Conservation (phyloP, 2,888 invertebrate species). For the Nomada lathburiana region DNA sequence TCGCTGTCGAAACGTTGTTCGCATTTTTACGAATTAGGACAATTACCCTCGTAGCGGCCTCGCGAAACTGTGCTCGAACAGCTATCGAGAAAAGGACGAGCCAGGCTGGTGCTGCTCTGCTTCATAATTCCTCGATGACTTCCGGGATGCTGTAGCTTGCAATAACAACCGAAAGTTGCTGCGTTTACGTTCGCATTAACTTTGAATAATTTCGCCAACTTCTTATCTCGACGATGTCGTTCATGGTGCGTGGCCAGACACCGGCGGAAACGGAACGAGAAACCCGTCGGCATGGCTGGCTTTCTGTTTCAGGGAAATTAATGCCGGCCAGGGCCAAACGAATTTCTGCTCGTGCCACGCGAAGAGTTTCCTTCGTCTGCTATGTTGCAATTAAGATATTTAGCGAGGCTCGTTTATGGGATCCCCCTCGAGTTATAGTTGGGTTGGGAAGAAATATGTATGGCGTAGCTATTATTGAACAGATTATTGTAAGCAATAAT, state of each 20-base stretch:
- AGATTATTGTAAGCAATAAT: no score
- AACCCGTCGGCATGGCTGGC: conserved; percentile 30
- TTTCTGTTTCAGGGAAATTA: conserved; percentile 56
- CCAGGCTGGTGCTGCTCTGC: conserved; percentile 1
- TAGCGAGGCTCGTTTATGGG: conserved; percentile 12
- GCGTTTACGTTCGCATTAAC: conserved; percentile 73
- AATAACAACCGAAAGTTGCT: conserved; percentile 69
- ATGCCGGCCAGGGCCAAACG: conserved; percentile 56
- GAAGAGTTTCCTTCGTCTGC: conserved; percentile 27
- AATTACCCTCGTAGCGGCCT: background rate
- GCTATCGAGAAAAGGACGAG: background rate
- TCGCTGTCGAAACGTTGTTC: background rate
- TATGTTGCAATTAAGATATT: conserved; percentile 53
- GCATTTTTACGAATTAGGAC: conserved; percentile 14
- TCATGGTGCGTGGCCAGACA: conserved; percentile 65
- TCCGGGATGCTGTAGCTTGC: conserved; percentile 37
- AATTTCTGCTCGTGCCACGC: conserved; percentile 46
- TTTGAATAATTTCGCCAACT: conserved; percentile 75
- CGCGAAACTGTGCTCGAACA: background rate
- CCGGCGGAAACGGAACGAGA: conserved; percentile 42
- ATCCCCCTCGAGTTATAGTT: background rate
- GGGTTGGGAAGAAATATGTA: background rate
- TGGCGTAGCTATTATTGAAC: no score
- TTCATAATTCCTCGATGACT: conserved; percentile 51
- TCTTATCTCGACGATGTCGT: conserved; percentile 67